Conservation (phyloP, 2,797 vertebrate species). For the Sphenodon punctatus region DNA sequence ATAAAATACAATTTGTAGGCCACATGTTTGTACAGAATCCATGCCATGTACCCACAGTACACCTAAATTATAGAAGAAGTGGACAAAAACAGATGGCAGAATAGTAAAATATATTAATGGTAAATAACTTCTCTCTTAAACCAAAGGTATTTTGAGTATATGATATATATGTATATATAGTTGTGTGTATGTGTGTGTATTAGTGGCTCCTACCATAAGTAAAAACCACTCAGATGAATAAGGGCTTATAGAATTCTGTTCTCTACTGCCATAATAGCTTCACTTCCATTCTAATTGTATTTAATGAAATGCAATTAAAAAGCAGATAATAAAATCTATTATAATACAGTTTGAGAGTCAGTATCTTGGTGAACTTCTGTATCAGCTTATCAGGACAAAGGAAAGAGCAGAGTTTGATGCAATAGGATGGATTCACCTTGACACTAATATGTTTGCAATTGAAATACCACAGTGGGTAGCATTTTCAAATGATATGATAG, state of each 20-base stretch:
- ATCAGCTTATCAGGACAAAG: conserved; percentile 11
- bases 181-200: no score
- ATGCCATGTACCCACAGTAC: no score
- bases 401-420: neutral
- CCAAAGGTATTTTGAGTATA: no score
- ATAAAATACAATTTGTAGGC: no score
- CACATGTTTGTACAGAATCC: no score
- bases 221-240: neutral
- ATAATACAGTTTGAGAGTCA: neutral
- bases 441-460: neutral
- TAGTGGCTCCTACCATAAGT: neutral
- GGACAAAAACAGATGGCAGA: no score
- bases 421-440: neutral
- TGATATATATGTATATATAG: no score
- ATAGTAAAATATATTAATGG: no score
- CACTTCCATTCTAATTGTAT: neutral
- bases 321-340: neutral
- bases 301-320: conserved; percentile 24
- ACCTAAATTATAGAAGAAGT: no score
- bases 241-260: neutral
- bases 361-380: neutral
- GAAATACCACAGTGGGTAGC: neutral
- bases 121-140: no score
- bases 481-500: neutral
- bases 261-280: neutral